Evolutionary conservation across 2,797 vertebrate genomes (phyloP), one percentile per base, ranked within the genome.

Genomic region (Chromobotia macracanthus): DNA sequence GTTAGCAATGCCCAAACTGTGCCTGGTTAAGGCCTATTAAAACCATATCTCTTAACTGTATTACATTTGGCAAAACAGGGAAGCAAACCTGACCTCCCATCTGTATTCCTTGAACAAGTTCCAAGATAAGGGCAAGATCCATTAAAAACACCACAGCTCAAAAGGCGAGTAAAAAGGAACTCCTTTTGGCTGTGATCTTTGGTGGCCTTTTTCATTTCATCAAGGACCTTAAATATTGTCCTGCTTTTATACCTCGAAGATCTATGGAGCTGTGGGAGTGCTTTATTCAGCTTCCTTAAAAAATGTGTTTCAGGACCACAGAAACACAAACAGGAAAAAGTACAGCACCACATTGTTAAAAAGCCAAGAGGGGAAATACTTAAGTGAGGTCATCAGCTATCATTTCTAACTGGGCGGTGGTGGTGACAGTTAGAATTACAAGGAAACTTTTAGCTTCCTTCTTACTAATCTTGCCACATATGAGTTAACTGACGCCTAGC

Each of bases 261-360:
- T 77, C 50, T 50, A 18, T 44, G 58, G 68, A 46, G 72, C 53
- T 53, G 9, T 41, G 55, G 64, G 56, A 15, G 23, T 61, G 72
- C 83, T 84, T 78, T 86, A 89, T 89, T 86, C 88, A 85, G 80
- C 72, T 41, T 44, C 56, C 63, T 60, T 10, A 61, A 89, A 88
- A 89, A 89, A 87, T 16, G 16, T 76, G 83, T 90, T 90, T 86
- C 84, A 85, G 85, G 83, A 90, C 84, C 87, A 86, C 60, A 70
- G 78, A 81, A 88, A 84, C 85, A 87, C 86, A 84, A 89, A 92
- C 88, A 91, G 89, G 88, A 90, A 89, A 85, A 80, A 78, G 85
- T 64, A 72, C 83, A 82, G 89, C 85, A 87, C 76, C 76, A 35
- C 75, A 75, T 86, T 88, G 86, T 86, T 90, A 73, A 88, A 92